A percentile compares a stretch with the other conserved stretches of the same genome.
Conservation (phyloP, 2,113 vertebrate species). For the Nesogale talazaci region DNA sequence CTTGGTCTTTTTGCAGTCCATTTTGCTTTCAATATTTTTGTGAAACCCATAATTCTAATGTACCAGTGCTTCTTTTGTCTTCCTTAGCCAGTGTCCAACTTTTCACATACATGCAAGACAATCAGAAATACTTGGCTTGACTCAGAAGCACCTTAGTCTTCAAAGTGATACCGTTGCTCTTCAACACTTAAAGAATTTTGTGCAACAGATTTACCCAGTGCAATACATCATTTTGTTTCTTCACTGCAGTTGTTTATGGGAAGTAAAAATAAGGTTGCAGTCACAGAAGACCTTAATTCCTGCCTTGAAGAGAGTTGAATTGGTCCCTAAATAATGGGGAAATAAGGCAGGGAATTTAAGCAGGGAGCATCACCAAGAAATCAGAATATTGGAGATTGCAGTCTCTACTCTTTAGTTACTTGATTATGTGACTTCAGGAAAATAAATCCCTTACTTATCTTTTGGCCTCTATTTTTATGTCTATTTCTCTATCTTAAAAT, state of each 20-base stretch:
- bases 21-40: too few species aligned
- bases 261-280: not conserved
- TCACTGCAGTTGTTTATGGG: not conserved
- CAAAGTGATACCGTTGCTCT: too few species aligned
- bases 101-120: too few species aligned
- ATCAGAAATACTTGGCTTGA: too few species aligned
- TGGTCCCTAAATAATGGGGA: not conserved
- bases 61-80: too few species aligned
- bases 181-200: too few species aligned
- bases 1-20: too few species aligned
- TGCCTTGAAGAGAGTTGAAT: not conserved
- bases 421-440: slow-evolving; percentile 12
- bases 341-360: slow-evolving; percentile 12
- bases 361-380: not conserved
- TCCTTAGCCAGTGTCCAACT: too few species aligned
- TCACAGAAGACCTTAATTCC: not conserved
- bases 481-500: slow-evolving; percentile 25
- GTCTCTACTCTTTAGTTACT: not conserved
- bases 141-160: too few species aligned
- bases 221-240: too few species aligned
- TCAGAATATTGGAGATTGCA: not conserved
- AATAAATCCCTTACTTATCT: not conserved
- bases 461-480: not conserved
- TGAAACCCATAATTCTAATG: too few species aligned
- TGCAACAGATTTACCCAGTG: too few species aligned